Evolutionary conservation across 2,888 invertebrate genomes (phyloP).

Genomic region (Callinectes sapidus): DNA sequence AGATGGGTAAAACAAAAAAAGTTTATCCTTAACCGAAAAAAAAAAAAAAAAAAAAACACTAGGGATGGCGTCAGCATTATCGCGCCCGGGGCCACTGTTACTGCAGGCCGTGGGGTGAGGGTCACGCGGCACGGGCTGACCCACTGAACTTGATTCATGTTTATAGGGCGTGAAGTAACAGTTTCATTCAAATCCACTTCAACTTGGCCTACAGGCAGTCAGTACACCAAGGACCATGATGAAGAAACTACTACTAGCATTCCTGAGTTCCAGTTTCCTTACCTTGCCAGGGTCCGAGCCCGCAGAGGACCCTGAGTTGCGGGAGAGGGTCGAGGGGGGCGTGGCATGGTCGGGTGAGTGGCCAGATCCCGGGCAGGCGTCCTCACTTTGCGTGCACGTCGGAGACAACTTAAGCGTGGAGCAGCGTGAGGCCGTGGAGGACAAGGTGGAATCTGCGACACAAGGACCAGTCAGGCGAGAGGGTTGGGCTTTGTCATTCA

Average conservation of each 20-base stretch:
- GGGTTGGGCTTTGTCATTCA: background rate
- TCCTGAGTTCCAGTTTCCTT: background rate
- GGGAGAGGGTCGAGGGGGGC: conserved; percentile 45
- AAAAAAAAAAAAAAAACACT: background rate
- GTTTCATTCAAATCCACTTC: background rate
- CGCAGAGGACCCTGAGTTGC: conserved; percentile 33
- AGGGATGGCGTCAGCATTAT: background rate
- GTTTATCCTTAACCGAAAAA: background rate
- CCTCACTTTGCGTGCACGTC: conserved; percentile 45
- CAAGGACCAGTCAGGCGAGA: conserved; percentile 5
- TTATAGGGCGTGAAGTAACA: conserved; percentile 22
- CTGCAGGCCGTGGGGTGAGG: background rate
- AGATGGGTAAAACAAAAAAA: background rate
- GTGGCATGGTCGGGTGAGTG: conserved; percentile 41
- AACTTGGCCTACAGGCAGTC: background rate
- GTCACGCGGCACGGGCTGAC: conserved; percentile 3
- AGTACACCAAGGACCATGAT: background rate
- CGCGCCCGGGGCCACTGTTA: background rate
- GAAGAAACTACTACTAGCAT: background rate
- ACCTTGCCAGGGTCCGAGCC: conserved; percentile 40
- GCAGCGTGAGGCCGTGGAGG: conserved; percentile 67
- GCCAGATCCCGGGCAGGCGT: conserved; percentile 45
- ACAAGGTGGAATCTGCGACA: conserved; percentile 65
- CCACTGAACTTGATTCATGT: conserved; percentile 26
- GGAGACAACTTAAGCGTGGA: conserved; percentile 65